Conservation (phyloP, 2,888 invertebrate genomes). For the Monoplex corrugatus region DNA sequence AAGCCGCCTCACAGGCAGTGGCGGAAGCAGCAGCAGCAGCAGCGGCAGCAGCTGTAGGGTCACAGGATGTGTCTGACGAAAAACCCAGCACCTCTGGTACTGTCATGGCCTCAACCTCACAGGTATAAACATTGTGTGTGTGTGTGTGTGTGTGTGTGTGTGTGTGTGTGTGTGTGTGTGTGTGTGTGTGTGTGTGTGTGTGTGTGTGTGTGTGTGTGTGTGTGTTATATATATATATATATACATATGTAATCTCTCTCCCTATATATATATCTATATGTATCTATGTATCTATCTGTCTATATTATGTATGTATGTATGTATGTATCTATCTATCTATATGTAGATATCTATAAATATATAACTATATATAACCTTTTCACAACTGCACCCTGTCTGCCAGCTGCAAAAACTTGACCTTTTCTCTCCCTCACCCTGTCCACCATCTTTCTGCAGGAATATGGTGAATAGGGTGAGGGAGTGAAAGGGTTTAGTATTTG, state of each 20-base stretch:
- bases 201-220: neutral
- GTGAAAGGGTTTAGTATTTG: no score
- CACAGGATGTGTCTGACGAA: neutral
- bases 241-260: no score
- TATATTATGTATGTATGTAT: neutral
- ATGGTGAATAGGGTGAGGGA: no score
- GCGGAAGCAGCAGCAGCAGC: neutral
- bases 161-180: neutral
- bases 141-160: neutral
- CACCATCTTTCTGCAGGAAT: no score
- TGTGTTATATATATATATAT: no score
- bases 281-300: neutral
- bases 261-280: neutral
- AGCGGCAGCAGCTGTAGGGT: neutral
- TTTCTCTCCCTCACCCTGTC: no score
- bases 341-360: no score
- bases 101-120: neutral
- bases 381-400: no score
- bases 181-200: neutral
- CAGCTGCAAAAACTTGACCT: no score
- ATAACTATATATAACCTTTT: no score
- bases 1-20: neutral
- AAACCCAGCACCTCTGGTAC: constrained; percentile 41
- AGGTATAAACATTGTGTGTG: neutral
- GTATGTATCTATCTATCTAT: neutral